phyloP scores from a whole-genome alignment of 2,797 vertebrate species.

The Lophius americanus region DNA sequence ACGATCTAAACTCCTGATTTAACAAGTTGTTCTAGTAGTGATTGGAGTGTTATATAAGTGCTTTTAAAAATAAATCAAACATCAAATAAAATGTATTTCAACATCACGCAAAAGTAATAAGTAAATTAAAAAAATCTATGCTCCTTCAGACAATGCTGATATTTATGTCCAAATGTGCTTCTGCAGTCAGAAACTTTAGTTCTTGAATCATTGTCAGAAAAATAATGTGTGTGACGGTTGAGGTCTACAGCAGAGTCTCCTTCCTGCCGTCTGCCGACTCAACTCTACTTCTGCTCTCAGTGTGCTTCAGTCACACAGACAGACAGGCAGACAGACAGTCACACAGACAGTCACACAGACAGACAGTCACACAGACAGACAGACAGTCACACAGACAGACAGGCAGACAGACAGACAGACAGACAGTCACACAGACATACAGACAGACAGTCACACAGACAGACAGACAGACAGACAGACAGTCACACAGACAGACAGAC shows the following conservation, averaged over 20 bases:
- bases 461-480: constrained; percentile 23
- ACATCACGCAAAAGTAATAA: constrained; percentile 24
- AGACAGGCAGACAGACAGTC: constrained; percentile 19
- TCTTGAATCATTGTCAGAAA: constrained; percentile 42
- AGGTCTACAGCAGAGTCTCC: constrained; percentile 22
- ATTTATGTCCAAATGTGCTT: constrained; percentile 1
- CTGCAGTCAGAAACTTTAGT: constrained; percentile 54
- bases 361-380: too few relatives aligned
- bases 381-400: too few relatives aligned
- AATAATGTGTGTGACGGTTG: constrained; percentile 25
- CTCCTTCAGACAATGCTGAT: constrained; percentile 33
- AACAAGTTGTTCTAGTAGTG: constrained; percentile 20
- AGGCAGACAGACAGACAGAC: too few relatives aligned
- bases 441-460: not conserved
- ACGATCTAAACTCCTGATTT: constrained; percentile 18
- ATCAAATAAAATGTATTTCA: constrained; percentile 42
- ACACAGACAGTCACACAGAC: too few relatives aligned
- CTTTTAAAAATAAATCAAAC: constrained; percentile 44
- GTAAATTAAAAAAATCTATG: constrained; percentile 13
- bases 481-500: too few relatives aligned
- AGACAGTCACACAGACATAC: too few relatives aligned
- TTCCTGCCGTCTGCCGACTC: constrained; percentile 4
- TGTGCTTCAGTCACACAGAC: constrained; percentile 24
- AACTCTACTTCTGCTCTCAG: constrained; percentile 26
- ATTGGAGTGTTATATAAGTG: constrained; percentile 44